Evolutionary conservation across 2,797 vertebrate species (phyloP).

Genomic region (Catharus ustulatus): DNA sequence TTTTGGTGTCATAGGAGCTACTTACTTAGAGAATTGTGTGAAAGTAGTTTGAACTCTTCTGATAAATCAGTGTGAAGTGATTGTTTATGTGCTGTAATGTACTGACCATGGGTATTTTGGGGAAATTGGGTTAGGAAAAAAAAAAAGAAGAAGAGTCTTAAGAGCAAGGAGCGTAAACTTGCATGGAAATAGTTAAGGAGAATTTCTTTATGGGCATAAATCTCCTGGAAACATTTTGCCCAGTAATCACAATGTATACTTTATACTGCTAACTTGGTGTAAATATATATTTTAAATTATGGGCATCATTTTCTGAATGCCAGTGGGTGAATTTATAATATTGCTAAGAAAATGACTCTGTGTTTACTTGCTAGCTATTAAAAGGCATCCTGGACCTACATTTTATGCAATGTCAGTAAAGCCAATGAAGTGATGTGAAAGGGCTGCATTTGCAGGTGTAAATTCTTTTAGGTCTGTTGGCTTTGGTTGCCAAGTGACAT

Average conservation of each 20-base stretch:
- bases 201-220: background rate
- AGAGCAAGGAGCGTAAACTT: background rate
- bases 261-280: background rate
- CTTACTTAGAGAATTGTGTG: constrained; percentile 17
- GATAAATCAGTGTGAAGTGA: background rate
- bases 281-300: background rate
- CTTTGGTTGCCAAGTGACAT: background rate
- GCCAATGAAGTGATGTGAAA: background rate
- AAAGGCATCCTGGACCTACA: background rate
- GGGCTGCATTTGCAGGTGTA: background rate
- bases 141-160: background rate
- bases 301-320: background rate
- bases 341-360: background rate
- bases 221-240: background rate
- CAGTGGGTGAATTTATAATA: background rate
- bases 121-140: background rate
- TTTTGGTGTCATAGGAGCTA: background rate
- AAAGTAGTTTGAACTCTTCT: constrained; percentile 36
- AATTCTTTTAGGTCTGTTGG: background rate
- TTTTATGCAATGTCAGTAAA: background rate
- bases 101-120: background rate
- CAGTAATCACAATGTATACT: background rate
- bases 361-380: constrained; percentile 3
- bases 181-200: background rate
- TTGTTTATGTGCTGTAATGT: constrained; percentile 27